A percentile compares a stretch with the other conserved stretches of the same genome.
Evolutionary conservation across 2,797 vertebrate species (phyloP).

Genomic region (Australoheros facetus): DNA sequence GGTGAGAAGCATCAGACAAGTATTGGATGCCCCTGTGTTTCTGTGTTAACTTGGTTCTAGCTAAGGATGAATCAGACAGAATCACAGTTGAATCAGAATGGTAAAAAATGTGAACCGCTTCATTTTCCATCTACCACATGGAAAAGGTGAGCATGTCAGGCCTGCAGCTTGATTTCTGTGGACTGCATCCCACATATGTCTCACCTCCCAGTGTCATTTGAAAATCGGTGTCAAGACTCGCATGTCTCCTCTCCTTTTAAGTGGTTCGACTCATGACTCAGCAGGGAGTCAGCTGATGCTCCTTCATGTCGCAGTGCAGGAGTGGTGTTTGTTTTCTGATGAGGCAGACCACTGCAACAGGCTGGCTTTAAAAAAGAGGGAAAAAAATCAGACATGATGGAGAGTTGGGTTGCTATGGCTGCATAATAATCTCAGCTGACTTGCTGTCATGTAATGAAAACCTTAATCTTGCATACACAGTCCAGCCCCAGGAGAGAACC

Average conservation of each 20-base stretch:
- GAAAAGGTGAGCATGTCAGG: background rate
- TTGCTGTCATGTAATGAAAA: background rate
- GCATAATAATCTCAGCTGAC: background rate
- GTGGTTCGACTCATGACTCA: conserved; percentile 36
- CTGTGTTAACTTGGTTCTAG: background rate
- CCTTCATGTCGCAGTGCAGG: conserved; percentile 73
- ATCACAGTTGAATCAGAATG: background rate
- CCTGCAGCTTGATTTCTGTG: too few relatives aligned
- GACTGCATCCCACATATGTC: background rate
- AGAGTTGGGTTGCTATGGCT: background rate
- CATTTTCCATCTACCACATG: background rate
- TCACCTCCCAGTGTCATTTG: background rate
- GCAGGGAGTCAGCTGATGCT: conserved; percentile 26
- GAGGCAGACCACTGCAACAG: conserved; percentile 46
- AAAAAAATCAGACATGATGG: background rate
- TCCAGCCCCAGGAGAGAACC: background rate
- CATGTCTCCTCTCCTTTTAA: background rate
- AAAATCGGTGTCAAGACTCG: background rate
- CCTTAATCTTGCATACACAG: background rate
- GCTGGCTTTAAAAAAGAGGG: background rate
- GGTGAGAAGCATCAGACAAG: background rate
- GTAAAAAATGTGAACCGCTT: background rate
- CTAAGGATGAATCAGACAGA: background rate
- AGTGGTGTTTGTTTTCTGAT: conserved; percentile 21
- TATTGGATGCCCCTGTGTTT: background rate